Evolutionary conservation across 1,140 invertebrate species (phyloP), one percentile per base, ranked within the genome.

Genomic region (Tetramorium alpestre): DNA sequence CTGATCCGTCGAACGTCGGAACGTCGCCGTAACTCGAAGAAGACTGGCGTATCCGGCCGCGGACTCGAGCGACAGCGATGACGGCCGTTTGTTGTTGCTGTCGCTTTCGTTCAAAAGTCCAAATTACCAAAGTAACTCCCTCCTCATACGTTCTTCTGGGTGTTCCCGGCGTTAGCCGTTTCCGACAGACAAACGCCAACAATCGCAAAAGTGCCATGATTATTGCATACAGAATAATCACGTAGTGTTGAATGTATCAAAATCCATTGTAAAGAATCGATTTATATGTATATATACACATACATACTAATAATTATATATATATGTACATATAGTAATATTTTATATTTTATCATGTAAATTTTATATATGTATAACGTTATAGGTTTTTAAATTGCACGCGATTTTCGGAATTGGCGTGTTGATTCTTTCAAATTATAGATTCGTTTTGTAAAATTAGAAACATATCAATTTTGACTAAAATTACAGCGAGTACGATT

Each of bases 61-160:
- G 76, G 75, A 91, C 89, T 90, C 81, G 87, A 89, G 85, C 86
- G 89, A 90, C 90, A 90, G 78, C 87, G 87, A 88, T 88, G 92
- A 92, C 92, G 89, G 49, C 70, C 81, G 93, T 92, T 93, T 93
- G 92, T 93, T 93, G 92, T 90, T 92, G 85, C 91, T 93, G 91
- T 93, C 91, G 91, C 67, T 72, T 88, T 82, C 85, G 88, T 89
- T 89, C 77, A 88, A 91, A 92, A 89, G 86, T 92, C 82, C 82
- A 90, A 90, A 92, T 88, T 86, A 91, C 72, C 84, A 65, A 85
- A 77, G 51, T 85, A 87, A 84, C 84, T 88, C 86, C 85, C 72
- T 85, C 49, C 65, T 72, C 67, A 67, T 41, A 41, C 33, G 44
- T 38, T 51, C 85, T 73, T 89, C 86, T 90, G 90, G 89, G 89